Conservation (phyloP, 53 echinoderm and acorn worm genomes). For the Paelopatides confundens region DNA sequence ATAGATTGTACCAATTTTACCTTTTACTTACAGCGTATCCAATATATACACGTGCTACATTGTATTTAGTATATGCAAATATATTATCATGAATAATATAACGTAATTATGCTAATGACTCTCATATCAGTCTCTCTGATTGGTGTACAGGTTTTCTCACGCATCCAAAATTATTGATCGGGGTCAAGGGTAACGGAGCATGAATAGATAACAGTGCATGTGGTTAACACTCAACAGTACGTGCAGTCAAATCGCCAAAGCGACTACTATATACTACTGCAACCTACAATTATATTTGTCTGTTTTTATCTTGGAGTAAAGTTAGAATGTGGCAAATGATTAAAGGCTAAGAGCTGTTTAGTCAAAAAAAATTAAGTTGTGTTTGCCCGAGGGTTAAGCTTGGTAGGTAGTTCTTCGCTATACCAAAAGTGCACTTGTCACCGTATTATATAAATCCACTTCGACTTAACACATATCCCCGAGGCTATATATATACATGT, state of each 20-base stretch:
- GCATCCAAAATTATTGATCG: conserved; percentile 16
- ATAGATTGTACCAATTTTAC: too few relatives aligned
- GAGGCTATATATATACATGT: conserved; percentile 45
- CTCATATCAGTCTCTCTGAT: neutral
- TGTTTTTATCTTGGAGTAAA: too few relatives aligned
- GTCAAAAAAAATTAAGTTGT: conserved; percentile 2
- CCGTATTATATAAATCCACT: neutral
- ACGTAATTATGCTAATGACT: conserved; percentile 19
- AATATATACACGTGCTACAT: too few relatives aligned
- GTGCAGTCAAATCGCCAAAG: too few relatives aligned
- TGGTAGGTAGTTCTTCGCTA: neutral
- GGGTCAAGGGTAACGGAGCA: conserved; percentile 35
- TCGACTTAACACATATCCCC: conserved; percentile 19
- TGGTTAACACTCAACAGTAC: conserved; percentile 14
- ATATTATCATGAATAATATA: conserved; percentile 6
- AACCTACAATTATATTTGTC: too few relatives aligned
- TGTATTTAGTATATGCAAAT: too few relatives aligned
- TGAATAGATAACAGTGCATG: conserved; percentile 14
- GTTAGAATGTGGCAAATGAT: too few relatives aligned
- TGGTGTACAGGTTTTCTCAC: neutral
- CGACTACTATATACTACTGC: too few relatives aligned
- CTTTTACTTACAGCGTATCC: too few relatives aligned
- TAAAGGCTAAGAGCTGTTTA: neutral
- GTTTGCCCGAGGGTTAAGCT: conserved; percentile 1
- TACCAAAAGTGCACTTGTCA: neutral